Base-by-base conservation (phyloP, 2,888 invertebrate genomes). In the Netelia virgata region DNA sequence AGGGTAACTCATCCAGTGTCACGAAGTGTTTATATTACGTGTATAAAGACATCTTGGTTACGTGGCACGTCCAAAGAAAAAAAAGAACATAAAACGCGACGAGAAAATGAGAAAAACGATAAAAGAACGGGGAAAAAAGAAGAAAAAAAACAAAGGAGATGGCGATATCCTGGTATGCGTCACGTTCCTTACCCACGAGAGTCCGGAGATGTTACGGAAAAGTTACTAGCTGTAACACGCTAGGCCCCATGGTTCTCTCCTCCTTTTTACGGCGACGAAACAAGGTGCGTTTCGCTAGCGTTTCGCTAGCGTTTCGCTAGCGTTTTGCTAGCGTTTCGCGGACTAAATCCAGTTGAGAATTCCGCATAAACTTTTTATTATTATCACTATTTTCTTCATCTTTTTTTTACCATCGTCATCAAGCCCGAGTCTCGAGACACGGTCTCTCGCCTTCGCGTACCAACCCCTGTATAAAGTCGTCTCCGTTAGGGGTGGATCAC, bases 361-460 rank as follows among this genome's bases (percentile, higher is more conserved):
- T 89, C 47, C 47, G 75, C 78, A 84, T 86, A 84, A 87, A 87
- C 79, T 86, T 83, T 85, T 86, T 86, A 83, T 85, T 83, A 47
- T 47, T 47, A 47, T 47, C 14, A 47, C 14, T 47, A 47, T 47
- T 10, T 14, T 47, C 14, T 2, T 36, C 9, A 10, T 63, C 50
- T 59, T 55, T 63, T 41, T 5, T 55, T 70, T 20, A 74, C 61
- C 59, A 3, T 14, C 50, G 28, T 18, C 28, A 10, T 63, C 55
- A 36, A 73, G 41, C 36, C 36, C 47, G 9, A 47, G 57, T 64
- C 36, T 20, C 1, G 53, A 59, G 59, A 18, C 10, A 16, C 20
- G 6, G 8, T 69, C 50, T 72, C 55, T 75, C 14, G 16, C 16
- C 20, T 10, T 63, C 50, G 18, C 23, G 43, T 10, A 20, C 18